phyloP scores from a whole-genome alignment of 2,888 invertebrate genomes.

The Cetonia aurata region DNA sequence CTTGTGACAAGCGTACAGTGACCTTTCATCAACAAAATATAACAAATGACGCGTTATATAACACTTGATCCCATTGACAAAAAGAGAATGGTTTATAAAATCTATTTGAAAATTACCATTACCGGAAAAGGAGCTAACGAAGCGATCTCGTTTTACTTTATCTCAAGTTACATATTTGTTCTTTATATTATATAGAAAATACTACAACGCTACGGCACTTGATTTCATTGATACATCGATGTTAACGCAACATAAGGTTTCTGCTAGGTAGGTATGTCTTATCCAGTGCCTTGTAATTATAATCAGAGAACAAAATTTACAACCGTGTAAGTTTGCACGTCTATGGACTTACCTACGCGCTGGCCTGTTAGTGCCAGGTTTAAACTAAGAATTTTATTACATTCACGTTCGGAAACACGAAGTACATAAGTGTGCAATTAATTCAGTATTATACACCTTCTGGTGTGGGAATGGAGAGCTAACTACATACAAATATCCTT shows the following conservation, averaged over 20 bases:
- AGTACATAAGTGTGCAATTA: slow-evolving; percentile 14
- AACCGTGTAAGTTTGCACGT: not conserved
- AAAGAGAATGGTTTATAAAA: no score
- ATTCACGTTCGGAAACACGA: not conserved
- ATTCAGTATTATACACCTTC: slow-evolving; percentile 4
- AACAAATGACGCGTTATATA: not conserved
- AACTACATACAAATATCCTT: not conserved
- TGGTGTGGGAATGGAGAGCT: not conserved
- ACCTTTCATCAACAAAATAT: no score
- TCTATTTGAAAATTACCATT: no score
- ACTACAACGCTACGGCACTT: no score
- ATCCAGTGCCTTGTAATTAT: slow-evolving; percentile 9
- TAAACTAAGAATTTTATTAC: slow-evolving; percentile 21
- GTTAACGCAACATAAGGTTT: slow-evolving; percentile 9
- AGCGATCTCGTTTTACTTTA: no score
- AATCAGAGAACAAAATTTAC: slow-evolving; percentile 15
- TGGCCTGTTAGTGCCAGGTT: not conserved
- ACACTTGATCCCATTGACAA: not conserved
- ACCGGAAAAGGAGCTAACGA: no score
- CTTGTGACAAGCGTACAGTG: not conserved
- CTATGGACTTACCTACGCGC: not conserved
- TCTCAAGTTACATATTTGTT: no score
- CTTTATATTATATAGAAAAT: no score
- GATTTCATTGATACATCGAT: slow-evolving; percentile 3
- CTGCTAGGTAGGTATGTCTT: slow-evolving; percentile 1